A percentile compares a stretch with the other conserved stretches of the same genome.
Evolutionary conservation across 2,888 invertebrate genomes (phyloP).

Genomic region (Chironomus tentans): DNA sequence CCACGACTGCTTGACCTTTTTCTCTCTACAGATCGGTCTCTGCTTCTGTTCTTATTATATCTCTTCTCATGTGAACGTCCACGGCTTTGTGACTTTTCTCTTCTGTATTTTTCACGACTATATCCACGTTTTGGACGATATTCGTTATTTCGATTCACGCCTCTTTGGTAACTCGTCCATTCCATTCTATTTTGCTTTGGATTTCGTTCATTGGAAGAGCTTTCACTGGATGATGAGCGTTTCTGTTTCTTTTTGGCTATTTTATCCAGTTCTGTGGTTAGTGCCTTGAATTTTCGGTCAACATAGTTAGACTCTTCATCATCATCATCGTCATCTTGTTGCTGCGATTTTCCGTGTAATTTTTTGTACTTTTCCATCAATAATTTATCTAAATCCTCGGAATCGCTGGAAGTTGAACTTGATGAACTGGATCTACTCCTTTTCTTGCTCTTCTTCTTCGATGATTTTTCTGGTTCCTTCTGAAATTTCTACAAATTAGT

Average conservation of each 20-base stretch:
- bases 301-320: constrained; percentile 36
- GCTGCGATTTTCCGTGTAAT: neutral
- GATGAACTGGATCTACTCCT: constrained; percentile 21
- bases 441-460: constrained; percentile 34
- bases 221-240: constrained; percentile 1
- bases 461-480: constrained; percentile 34
- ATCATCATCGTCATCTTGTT: constrained; percentile 31
- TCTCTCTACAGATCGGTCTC: too few species aligned
- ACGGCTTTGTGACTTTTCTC: too few species aligned
- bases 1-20: too few species aligned
- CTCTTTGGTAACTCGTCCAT: constrained; percentile 25
- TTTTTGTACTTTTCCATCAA: constrained; percentile 54
- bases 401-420: constrained; percentile 37
- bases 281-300: constrained; percentile 39
- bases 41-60: too few species aligned
- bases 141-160: constrained; percentile 3
- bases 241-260: constrained; percentile 32
- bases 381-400: constrained; percentile 53
- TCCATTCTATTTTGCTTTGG: neutral
- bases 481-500: neutral
- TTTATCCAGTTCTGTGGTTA: constrained; percentile 40
- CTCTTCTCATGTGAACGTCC: too few species aligned
- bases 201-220: neutral
- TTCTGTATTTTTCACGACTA: too few species aligned
- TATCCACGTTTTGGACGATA: constrained; percentile 7